A percentile compares a stretch with the other conserved stretches of the same genome.
phyloP scores from a whole-genome alignment of 2,113 vertebrate genomes.

The Gyps fulvus region DNA sequence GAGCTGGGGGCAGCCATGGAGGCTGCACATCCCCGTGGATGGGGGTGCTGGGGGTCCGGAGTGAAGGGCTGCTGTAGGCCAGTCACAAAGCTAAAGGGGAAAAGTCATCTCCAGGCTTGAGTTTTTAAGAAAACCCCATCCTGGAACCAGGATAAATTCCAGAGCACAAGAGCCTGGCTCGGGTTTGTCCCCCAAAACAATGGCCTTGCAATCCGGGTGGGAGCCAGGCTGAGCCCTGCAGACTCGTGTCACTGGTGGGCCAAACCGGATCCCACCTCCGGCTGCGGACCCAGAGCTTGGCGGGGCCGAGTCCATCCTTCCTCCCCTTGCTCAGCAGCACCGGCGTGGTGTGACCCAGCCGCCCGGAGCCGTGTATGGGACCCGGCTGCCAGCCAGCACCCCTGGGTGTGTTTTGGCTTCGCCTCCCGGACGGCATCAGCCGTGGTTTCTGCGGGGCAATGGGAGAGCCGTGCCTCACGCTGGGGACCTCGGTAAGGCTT shows the following conservation, averaged over 20 bases:
- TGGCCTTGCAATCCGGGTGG: background rate
- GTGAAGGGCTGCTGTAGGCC: background rate
- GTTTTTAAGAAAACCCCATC: background rate
- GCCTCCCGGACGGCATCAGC: background rate
- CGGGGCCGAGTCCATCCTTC: accelerated
- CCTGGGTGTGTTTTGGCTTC: background rate
- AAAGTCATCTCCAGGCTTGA: background rate
- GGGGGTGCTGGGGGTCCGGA: background rate
- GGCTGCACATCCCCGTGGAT: background rate
- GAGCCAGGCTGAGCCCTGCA: background rate
- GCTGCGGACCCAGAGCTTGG: background rate
- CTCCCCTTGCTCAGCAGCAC: accelerated
- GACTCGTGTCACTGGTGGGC: background rate
- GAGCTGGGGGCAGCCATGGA: background rate
- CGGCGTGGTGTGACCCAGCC: background rate
- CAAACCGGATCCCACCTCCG: background rate
- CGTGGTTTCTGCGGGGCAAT: background rate
- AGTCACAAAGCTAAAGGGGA: background rate
- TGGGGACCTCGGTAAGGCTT: background rate
- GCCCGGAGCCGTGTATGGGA: background rate
- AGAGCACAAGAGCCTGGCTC: background rate
- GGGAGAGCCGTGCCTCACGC: background rate
- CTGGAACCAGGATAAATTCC: background rate
- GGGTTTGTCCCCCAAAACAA: background rate
- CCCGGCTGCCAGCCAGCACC: background rate